Percentiles rank a stretch among this genome's conserved stretches.
These are phyloP conservation scores for Chironomus tentans DNA, from an alignment of 2,888 invertebrate species.

Conservation along the genomic window DNA sequence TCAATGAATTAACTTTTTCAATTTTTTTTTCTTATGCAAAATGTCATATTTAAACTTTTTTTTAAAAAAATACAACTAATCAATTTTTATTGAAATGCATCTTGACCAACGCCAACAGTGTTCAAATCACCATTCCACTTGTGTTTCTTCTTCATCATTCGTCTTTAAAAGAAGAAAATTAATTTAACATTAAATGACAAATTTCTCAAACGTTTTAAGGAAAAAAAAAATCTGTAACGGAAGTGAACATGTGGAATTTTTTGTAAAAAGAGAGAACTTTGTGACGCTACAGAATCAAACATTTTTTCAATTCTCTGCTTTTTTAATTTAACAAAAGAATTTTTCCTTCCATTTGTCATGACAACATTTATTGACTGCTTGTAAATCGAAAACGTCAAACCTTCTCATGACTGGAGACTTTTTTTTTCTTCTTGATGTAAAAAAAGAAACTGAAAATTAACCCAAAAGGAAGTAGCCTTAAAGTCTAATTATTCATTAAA, in stretches of 20 bases:
- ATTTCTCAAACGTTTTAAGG: not conserved
- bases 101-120: no score
- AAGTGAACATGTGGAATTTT: not conserved
- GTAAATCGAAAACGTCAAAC: no score
- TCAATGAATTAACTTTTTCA: no score
- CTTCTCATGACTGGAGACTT: not conserved
- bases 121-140: no score
- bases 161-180: not conserved
- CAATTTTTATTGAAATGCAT: no score
- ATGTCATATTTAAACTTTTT: no score
- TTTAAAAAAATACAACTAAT: no score
- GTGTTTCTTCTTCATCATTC: no score
- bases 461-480: not conserved
- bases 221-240: constrained; percentile 1
- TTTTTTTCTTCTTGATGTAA: not conserved
- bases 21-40: no score
- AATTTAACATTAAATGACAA: not conserved
- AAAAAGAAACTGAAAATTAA: not conserved
- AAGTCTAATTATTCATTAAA: constrained; percentile 18
- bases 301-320: not conserved
- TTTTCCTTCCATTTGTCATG: no score
- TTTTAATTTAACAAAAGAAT: no score
- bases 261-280: not conserved
- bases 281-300: not conserved
- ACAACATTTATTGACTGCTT: no score